Base-by-base conservation (phyloP, 2,888 invertebrate genomes). In the Cinara cedri region DNA sequence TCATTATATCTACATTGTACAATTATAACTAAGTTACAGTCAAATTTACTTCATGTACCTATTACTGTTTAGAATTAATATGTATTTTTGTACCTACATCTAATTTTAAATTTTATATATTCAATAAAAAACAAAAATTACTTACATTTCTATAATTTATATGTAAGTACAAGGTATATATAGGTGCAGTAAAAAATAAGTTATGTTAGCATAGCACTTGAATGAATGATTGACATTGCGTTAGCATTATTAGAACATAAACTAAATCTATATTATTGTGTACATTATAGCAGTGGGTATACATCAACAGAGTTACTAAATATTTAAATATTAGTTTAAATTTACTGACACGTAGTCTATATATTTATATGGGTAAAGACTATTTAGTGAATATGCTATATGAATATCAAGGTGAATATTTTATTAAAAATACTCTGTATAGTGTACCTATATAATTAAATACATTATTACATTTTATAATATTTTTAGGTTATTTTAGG, bases 271-370 rank as follows among this genome's bases (percentile, higher is more conserved):
- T n/a, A 54, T 34, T 14, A 54, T 34, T 19, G 51, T 54, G 19
- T 70, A 70, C 19, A 70, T 51, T 68, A 66, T 4, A 21, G 6
- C 16, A 65, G 8, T 62, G 9, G 10, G 24, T 46, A 24, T 34
- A 24, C 10, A 55, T 71, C 13, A 11, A 71, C 55, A 55, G 21
- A 21, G 26, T 9, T 70, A 34, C 55, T 19, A 70, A 55, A 55
- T 55, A 19, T 16, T 42, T 11, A 70, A 55, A 55, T 16, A 42
- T 54, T 55, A 42, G 70, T 70, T 70, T 71, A 6, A 42, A 55
- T 55, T 71, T 10, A 44, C 21, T 55, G 70, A 55, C 42, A 14
- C 44, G 24, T 55, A 55, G n/a, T n/a, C 14, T n/a, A 51, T 55
- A 55, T 55, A 55, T 16, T 26, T 34, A 34, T 34, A 34, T 6